Evolutionary conservation across 2,888 invertebrate species (phyloP).

Genomic region (Drosophila quinaria): DNA sequence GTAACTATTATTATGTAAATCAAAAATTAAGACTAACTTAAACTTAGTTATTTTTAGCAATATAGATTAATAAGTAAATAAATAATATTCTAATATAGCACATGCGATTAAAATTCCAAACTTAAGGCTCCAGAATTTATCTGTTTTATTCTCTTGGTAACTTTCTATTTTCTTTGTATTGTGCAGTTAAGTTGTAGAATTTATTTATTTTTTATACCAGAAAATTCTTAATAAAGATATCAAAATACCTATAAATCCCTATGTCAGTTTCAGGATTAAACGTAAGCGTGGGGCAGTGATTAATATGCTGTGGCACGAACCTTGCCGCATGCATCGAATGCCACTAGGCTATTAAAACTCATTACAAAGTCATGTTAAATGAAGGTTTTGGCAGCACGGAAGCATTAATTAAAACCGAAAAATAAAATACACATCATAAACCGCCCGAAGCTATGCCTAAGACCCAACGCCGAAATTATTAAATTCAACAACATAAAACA

Average conservation of each 20-base stretch:
- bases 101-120: too few species aligned
- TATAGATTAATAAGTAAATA: too few species aligned
- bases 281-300: constrained; percentile 12
- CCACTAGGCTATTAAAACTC: constrained; percentile 49
- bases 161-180: too few species aligned
- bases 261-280: background rate
- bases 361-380: constrained; percentile 59
- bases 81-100: too few species aligned
- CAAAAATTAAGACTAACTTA: too few species aligned
- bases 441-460: constrained; percentile 19
- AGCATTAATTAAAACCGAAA: constrained; percentile 53
- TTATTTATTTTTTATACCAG: too few species aligned
- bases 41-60: too few species aligned
- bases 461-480: constrained; percentile 15
- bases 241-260: background rate
- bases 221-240: too few species aligned
- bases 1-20: too few species aligned
- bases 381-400: constrained; percentile 24
- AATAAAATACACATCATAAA: constrained; percentile 49
- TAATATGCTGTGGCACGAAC: constrained; percentile 26
- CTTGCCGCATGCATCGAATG: constrained; percentile 31
- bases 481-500: constrained; percentile 22
- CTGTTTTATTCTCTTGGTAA: too few species aligned
- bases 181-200: too few species aligned
- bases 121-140: too few species aligned